Evolutionary conservation across 2,113 vertebrate species (phyloP).

Genomic region (Oncorhynchus mykiss): DNA sequence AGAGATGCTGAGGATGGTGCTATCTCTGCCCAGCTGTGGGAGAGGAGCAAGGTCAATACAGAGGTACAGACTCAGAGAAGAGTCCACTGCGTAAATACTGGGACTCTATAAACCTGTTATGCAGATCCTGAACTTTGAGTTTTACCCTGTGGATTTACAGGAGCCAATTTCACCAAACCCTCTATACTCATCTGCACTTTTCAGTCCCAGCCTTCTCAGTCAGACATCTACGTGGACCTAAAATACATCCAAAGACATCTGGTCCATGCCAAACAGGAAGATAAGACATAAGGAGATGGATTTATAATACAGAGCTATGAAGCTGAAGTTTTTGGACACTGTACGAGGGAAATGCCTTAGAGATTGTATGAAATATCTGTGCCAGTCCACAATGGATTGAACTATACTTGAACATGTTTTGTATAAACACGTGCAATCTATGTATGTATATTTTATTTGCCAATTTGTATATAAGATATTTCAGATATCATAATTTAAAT

Average conservation of each 20-base stretch:
- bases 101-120: constrained; percentile 57
- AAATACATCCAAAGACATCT: constrained; percentile 56
- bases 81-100: constrained; percentile 47
- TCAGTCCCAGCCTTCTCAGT: not conserved
- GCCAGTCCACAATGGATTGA: constrained; percentile 78
- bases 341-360: constrained; percentile 72
- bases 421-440: constrained; percentile 94
- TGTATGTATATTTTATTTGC: constrained; percentile 66
- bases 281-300: constrained; percentile 28
- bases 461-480: constrained; percentile 79
- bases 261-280: constrained; percentile 56
- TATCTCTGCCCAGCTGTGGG: constrained; percentile 47
- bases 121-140: constrained; percentile 61
- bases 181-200: constrained; percentile 61
- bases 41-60: constrained; percentile 33
- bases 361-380: constrained; percentile 70
- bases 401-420: constrained; percentile 92
- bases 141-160: constrained; percentile 59
- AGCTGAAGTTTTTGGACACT: constrained; percentile 62
- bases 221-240: constrained; percentile 59
- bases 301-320: constrained; percentile 37
- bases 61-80: constrained; percentile 53
- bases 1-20: constrained; percentile 50
- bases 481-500: constrained; percentile 89
- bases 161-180: constrained; percentile 49